Base-by-base conservation (phyloP, 2,113 vertebrate species). In the Lepus europaeus region DNA sequence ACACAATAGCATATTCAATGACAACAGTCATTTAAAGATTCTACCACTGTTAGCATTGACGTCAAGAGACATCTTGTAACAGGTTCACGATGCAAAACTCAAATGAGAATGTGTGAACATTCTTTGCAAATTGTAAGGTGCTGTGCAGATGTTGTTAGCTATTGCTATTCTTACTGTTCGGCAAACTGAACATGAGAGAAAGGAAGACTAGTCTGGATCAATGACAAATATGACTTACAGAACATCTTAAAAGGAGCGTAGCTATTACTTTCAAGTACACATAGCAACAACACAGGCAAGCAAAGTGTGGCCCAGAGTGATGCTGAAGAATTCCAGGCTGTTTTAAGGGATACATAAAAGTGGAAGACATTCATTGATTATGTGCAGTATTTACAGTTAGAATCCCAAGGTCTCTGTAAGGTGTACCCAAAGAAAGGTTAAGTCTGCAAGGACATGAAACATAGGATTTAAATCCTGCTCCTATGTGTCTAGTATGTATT, bases 91-190 rank as follows among this genome's bases (percentile, higher is more conserved):
- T 17, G 93, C 76, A 96, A 96, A 93, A 96, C 72, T 83, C 88
- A 45, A 83, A 80, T 2, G 31, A 89, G 80, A 91, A 83, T 84
- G 73, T 85, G 88, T 76, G 91, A 87, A 96, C 7, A 5, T 90
- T 96, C 90, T 95, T 70, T 95, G 96, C 96, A 95, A 97, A 96
- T 94, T 80, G 92, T 97, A 97, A 97, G 96, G 97, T 97, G 97
- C 96, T 97, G 90, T 96, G 97, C 96, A 97, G 97, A 96, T 93
- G 95, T 93, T 82, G 91, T 95, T 96, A 96, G 96, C 96, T 97
- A 96, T 92, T 96, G 96, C 96, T 97, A 89, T 94, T 76, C 69
- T 77, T 89, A 76, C 66, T 81, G 69, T 61, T 92, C 90, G 68
- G 88, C 68, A 86, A 95, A 96, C 96, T 59, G 70, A 96, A 95